A percentile compares a stretch with the other conserved stretches of the same genome.
These are phyloP conservation scores for Brachyptera risi DNA, from an alignment of 2,888 invertebrate genomes.

Conservation along the genomic window DNA sequence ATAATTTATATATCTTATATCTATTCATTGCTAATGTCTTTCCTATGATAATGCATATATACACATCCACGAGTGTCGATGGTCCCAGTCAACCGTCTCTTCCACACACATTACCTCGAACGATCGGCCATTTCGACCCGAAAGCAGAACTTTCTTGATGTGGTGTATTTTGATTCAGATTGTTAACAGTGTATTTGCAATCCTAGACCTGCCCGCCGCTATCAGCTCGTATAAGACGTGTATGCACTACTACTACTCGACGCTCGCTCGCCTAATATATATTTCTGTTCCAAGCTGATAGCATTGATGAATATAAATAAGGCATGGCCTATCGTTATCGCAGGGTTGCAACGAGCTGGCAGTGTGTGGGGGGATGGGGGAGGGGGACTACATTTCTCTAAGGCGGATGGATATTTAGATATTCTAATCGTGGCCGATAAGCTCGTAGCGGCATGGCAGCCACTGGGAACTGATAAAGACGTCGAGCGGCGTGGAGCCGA, in stretches of 20 bases:
- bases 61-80: no score
- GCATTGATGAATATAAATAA: conserved; percentile 37
- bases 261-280: conserved; percentile 33
- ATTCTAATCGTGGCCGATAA: conserved; percentile 42
- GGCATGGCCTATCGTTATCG: conserved; percentile 28
- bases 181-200: no score
- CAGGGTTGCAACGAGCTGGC: conserved; percentile 3
- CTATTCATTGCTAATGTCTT: no score
- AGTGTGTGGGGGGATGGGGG: conserved; percentile 16
- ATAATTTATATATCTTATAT: no score
- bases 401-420: conserved; percentile 41
- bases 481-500: conserved; percentile 18
- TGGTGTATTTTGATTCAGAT: no score
- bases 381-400: conserved; percentile 33
- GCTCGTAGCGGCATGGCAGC: conserved; percentile 29
- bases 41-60: no score
- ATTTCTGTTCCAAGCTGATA: conserved; percentile 35
- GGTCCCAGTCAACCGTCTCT: no score
- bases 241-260: not conserved
- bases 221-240: conserved; percentile 17
- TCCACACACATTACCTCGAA: no score
- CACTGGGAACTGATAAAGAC: conserved; percentile 26
- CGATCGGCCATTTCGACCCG: no score
- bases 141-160: no score
- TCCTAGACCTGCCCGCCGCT: no score